Evolutionary conservation across 1,140 invertebrate species (phyloP).

Genomic region (Anoplophora glabripennis): DNA sequence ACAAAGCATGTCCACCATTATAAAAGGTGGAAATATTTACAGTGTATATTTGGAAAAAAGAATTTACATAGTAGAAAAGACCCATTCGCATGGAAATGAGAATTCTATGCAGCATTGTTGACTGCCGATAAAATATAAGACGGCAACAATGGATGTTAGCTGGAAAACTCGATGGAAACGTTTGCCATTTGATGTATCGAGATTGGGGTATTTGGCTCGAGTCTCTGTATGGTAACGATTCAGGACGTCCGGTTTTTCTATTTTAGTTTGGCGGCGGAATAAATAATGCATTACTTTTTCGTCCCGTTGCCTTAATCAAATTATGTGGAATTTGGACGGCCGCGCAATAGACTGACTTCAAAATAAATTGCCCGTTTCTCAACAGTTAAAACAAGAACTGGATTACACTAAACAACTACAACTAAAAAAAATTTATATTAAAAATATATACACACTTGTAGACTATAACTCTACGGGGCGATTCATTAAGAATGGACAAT

Average conservation of each 20-base stretch:
- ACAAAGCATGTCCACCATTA: slow-evolving; percentile 35
- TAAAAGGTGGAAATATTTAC: slow-evolving; percentile 43
- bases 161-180: slow-evolving; percentile 36
- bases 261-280: slow-evolving; percentile 36
- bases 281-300: slow-evolving; percentile 39
- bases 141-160: slow-evolving; percentile 45
- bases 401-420: no score
- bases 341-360: no score
- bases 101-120: slow-evolving; percentile 42
- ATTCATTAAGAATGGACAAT: no score
- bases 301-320: slow-evolving; percentile 33
- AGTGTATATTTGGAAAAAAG: slow-evolving; percentile 41
- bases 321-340: neutral
- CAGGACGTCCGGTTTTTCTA: slow-evolving; percentile 42
- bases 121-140: slow-evolving; percentile 47
- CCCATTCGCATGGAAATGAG: slow-evolving; percentile 47
- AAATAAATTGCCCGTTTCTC: no score
- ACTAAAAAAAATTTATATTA: no score
- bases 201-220: slow-evolving; percentile 39
- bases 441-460: no score
- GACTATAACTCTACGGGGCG: no score
- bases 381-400: no score
- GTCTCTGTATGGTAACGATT: slow-evolving; percentile 34
- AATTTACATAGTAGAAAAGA: slow-evolving; percentile 46
- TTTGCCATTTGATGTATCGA: slow-evolving; percentile 41